These are phyloP conservation scores for Orchestes rusci DNA, from an alignment of 2,888 invertebrate species.

Conservation along the genomic window DNA sequence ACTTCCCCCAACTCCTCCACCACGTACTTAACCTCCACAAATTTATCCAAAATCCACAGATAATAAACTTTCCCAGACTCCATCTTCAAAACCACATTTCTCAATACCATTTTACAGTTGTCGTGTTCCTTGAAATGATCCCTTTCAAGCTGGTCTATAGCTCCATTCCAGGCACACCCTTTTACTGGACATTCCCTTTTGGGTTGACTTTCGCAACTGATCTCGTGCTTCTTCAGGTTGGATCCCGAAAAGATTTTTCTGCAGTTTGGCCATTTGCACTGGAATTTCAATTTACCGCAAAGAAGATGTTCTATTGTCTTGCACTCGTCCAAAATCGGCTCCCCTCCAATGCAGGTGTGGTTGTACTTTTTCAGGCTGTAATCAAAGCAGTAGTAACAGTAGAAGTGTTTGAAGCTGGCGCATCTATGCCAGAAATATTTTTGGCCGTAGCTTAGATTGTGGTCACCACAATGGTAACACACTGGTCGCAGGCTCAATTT, in stretches of 20 bases:
- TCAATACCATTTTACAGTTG: slow-evolving; percentile 16
- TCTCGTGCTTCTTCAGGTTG: slow-evolving; percentile 15
- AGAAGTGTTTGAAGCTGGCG: slow-evolving; percentile 18
- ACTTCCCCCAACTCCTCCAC: slow-evolving; percentile 19
- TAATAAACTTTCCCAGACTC: slow-evolving; percentile 16
- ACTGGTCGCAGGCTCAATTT: slow-evolving; percentile 9
- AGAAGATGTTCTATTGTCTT: slow-evolving; percentile 17
- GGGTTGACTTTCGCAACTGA: slow-evolving; percentile 16
- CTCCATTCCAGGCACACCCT: slow-evolving; percentile 13
- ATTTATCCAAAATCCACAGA: slow-evolving; percentile 16
- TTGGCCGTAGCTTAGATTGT: slow-evolving; percentile 19
- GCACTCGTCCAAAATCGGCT: slow-evolving; percentile 20
- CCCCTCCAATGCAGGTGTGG: slow-evolving; percentile 16
- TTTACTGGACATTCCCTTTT: slow-evolving; percentile 16
- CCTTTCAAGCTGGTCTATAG: slow-evolving; percentile 9
- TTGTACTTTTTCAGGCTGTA: slow-evolving; percentile 18
- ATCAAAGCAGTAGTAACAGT: slow-evolving; percentile 23
- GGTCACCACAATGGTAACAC: slow-evolving; percentile 20
- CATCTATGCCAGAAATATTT: slow-evolving; percentile 22
- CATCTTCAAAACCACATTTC: slow-evolving; percentile 19
- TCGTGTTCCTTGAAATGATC: slow-evolving; percentile 19
- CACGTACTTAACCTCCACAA: slow-evolving; percentile 16
- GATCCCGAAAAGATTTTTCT: slow-evolving; percentile 21
- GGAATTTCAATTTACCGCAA: slow-evolving; percentile 19
- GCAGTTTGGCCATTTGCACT: slow-evolving; percentile 16